phyloP scores from a whole-genome alignment of 2,888 invertebrate species.

The Criorhina ranunculi region DNA sequence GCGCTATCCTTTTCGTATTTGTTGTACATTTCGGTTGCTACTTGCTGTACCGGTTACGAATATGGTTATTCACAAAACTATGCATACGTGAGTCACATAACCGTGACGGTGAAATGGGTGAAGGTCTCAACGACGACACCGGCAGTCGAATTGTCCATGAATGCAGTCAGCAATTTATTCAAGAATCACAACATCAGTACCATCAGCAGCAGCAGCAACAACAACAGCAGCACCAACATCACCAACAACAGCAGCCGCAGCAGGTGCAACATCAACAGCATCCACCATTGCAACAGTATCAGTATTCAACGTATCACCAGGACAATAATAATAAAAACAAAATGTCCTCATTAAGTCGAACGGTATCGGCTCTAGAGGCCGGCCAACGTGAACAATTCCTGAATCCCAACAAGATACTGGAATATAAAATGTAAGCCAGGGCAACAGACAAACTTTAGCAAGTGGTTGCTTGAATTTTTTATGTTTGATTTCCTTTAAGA shows the following conservation, averaged over 20 bases:
- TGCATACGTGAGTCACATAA: slow-evolving; percentile 84
- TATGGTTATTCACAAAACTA: slow-evolving; percentile 84
- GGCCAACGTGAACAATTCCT: slow-evolving; percentile 84
- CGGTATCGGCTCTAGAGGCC: slow-evolving; percentile 83
- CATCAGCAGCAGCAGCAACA: slow-evolving; percentile 79
- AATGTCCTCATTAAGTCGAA: slow-evolving; percentile 82
- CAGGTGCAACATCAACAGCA: slow-evolving; percentile 61
- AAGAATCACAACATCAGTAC: slow-evolving; percentile 83
- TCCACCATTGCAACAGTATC: slow-evolving; percentile 77
- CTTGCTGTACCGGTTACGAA: slow-evolving; percentile 85
- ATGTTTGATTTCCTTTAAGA: slow-evolving; percentile 10
- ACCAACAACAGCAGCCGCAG: slow-evolving; percentile 61
- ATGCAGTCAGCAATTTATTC: slow-evolving; percentile 81
- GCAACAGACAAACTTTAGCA: background rate
- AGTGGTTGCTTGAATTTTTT: background rate
- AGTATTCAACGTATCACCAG: slow-evolving; percentile 74
- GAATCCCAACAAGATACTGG: slow-evolving; percentile 84
- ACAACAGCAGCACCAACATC: slow-evolving; percentile 35
- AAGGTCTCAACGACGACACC: slow-evolving; percentile 83
- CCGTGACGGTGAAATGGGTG: slow-evolving; percentile 83
- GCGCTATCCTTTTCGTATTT: slow-evolving; percentile 87
- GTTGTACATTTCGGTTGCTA: slow-evolving; percentile 87
- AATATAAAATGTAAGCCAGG: slow-evolving; percentile 84
- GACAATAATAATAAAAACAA: slow-evolving; percentile 79
- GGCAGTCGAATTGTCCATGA: slow-evolving; percentile 82